phyloP scores from a whole-genome alignment of 2,113 vertebrate genomes.

The Cettia cetti region DNA sequence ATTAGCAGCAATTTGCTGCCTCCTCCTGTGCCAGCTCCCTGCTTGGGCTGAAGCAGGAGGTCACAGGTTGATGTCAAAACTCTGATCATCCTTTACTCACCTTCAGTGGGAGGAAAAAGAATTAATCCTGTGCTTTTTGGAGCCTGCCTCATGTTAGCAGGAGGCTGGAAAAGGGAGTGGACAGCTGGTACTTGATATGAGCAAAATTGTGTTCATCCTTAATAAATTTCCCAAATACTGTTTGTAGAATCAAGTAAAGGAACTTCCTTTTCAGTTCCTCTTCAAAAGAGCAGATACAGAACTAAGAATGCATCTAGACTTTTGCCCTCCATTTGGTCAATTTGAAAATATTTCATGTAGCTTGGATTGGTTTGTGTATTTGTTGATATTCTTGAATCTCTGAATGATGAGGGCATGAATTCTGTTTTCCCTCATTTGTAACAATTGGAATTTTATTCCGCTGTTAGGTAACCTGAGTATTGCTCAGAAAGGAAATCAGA shows the following conservation, averaged over 20 bases:
- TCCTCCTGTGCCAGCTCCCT: background rate
- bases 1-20: conserved; percentile 5
- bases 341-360: background rate
- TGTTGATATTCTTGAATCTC: background rate
- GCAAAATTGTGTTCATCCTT: background rate
- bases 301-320: background rate
- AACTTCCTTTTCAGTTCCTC: background rate
- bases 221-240: background rate
- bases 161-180: background rate
- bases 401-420: background rate
- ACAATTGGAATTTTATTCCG: background rate
- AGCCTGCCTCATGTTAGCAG: background rate
- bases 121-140: background rate
- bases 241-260: background rate
- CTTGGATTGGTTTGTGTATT: background rate
- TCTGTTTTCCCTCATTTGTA: background rate
- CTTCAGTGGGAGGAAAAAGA: background rate
- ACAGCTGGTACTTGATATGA: rapidly evolving
- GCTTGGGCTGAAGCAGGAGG: background rate
- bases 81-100: background rate
- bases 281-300: background rate
- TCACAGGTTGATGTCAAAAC: background rate
- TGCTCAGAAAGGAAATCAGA: background rate
- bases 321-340: background rate
- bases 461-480: background rate